These are phyloP conservation scores for Diarsia mendica DNA, from an alignment of 2,888 invertebrate species.

Conservation along the genomic window DNA sequence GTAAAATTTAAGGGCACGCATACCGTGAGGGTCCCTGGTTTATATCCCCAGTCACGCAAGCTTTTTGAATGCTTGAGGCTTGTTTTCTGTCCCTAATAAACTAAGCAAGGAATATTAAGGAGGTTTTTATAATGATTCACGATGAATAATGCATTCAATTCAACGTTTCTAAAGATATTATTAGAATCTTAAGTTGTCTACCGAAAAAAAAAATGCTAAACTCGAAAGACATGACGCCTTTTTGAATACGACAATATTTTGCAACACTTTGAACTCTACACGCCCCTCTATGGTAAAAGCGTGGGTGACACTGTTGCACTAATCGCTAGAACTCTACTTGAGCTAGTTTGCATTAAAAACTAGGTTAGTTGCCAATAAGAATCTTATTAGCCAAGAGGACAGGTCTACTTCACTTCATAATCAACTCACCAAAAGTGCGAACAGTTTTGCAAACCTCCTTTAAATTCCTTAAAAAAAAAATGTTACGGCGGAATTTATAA, in stretches of 20 bases:
- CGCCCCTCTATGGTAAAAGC: slow-evolving; percentile 24
- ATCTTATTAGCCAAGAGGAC: slow-evolving; percentile 30
- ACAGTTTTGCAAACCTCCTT: background rate
- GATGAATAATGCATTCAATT: slow-evolving; percentile 27
- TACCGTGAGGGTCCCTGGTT: slow-evolving; percentile 27
- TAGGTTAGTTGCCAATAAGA: slow-evolving; percentile 45
- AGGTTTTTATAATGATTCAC: slow-evolving; percentile 4
- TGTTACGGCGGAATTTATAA: slow-evolving; percentile 39
- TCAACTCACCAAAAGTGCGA: slow-evolving; percentile 4
- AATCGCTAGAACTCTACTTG: slow-evolving; percentile 39
- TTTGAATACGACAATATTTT: slow-evolving; percentile 14
- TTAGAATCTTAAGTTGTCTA: background rate
- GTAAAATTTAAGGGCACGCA: slow-evolving; percentile 55
- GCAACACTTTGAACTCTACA: slow-evolving; percentile 24
- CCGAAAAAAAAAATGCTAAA: slow-evolving; percentile 17
- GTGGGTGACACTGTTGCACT: slow-evolving; percentile 57
- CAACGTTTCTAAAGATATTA: background rate
- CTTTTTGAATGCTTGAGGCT: slow-evolving; percentile 5
- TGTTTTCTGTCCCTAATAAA: slow-evolving; percentile 13
- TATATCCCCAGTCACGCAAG: slow-evolving; percentile 52
- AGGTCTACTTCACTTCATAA: background rate
- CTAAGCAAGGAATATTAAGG: background rate
- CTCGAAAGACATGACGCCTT: background rate
- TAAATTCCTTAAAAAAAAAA: slow-evolving; percentile 31
- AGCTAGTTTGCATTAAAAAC: slow-evolving; percentile 38